A percentile compares a stretch with the other conserved stretches of the same genome.
These are phyloP conservation scores for Channa striata DNA, from an alignment of 2,797 vertebrate genomes.

Conservation along the genomic window DNA sequence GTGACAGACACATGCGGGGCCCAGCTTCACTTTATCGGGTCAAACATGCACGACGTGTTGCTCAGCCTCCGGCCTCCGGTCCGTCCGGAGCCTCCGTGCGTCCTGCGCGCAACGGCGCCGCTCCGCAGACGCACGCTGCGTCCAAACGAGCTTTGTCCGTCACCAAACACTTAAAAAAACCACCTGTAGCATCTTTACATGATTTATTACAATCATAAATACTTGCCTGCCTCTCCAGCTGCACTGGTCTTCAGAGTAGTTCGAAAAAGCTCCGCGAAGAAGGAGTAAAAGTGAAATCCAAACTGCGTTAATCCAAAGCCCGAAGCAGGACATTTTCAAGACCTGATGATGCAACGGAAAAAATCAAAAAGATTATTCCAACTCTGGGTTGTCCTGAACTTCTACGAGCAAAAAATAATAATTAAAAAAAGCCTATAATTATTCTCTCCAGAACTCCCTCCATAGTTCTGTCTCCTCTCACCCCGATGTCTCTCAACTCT, in stretches of 20 bases:
- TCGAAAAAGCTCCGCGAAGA: constrained; percentile 71
- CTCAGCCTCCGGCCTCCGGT: constrained; percentile 53
- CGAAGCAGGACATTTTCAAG: constrained; percentile 59
- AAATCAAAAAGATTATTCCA: constrained; percentile 27
- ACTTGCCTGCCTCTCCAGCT: constrained; percentile 92
- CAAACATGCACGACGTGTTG: constrained; percentile 9
- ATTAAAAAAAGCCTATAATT: constrained; percentile 40
- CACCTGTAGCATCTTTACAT: constrained; percentile 30
- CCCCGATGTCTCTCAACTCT: constrained; percentile 18
- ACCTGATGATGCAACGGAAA: constrained; percentile 6
- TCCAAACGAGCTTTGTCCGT: constrained; percentile 5
- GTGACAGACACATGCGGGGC: fast-evolving
- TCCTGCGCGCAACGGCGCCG: no score
- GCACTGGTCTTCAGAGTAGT: constrained; percentile 88
- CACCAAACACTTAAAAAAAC: not conserved
- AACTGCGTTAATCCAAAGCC: constrained; percentile 67
- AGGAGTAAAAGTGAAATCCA: constrained; percentile 76
- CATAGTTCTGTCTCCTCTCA: constrained; percentile 63
- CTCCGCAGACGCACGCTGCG: no score
- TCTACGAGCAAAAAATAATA: constrained; percentile 15
- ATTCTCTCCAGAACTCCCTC: constrained; percentile 38
- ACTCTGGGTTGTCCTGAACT: constrained; percentile 12
- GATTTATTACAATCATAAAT: not conserved
- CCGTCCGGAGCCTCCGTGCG: constrained; percentile 55
- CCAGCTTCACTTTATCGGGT: not conserved